Base-by-base conservation (phyloP, 1,140 invertebrate genomes). In the Megalopta genalis region DNA sequence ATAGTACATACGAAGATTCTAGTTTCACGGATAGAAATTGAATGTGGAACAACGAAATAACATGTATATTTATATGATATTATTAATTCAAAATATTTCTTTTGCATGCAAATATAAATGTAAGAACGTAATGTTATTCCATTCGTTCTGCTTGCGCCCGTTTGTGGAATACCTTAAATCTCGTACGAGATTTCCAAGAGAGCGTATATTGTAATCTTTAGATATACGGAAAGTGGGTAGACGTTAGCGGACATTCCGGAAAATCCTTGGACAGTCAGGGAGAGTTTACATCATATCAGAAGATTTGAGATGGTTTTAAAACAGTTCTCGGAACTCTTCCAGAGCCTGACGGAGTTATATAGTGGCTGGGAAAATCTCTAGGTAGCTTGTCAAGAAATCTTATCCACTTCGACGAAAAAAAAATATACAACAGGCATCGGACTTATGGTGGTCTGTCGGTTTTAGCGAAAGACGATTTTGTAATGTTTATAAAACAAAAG, bases 241-340 rank as follows among this genome's bases (percentile, higher is more conserved):
- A 32, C 27, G 14, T 21, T n/a, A 57, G 52, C 7, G 18, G 52
- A 57, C 52, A 9, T n/a, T 57, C 27, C 18, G 27, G 27, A 37
- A 63, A 37, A 63, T 37, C 60, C 23, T 63, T 54, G 27, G 10
- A 65, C 62, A 52, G 52, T n/a, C 42, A 7, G 32, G 62, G 7
- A 65, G 60, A 21, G 6, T 63, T 18, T 63, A 37, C 27, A 63
- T 74, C 42, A 52, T 66, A 74, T 66, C 18, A 46, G 16, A 54
- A 66, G 27, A 25, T 54, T n/a, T 49, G 32, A 74, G 62, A n/a
- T 14, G 25, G 16, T 54, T 74, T 74, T 54, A 65, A 18, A 39
- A 54, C 52, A 74, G 72, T 74, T 65, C 46, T 5, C 21, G n/a
- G 27, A 54, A 74, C 60, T 63, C 7, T 18, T 9, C 27, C 54